Base-by-base conservation (phyloP, 2,113 vertebrate species). In the Sula dactylatra region DNA sequence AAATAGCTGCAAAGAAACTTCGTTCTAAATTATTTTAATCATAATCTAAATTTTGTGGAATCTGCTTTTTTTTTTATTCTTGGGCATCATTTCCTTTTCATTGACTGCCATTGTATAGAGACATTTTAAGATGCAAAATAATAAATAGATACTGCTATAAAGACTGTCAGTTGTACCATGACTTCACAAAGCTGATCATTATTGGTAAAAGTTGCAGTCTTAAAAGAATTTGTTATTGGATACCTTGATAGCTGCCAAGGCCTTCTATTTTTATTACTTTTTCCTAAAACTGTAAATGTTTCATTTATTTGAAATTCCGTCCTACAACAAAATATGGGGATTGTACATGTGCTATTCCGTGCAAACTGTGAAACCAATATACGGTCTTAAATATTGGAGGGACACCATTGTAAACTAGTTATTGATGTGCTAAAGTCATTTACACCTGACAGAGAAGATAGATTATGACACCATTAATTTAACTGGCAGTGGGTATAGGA, bases 391-490 rank as follows among this genome's bases (percentile, higher is more conserved):
- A 87, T 96, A 93, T 72, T 82, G 61, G 96, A 52, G 27, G 90
- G 74, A 96, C 93, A 88, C 97, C 38, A 91, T 71, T 94, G 86
- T 96, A 97, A 97, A 94, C 90, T 93, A 94, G 85, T 96, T 97
- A 97, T 94, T 97, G 86, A 94, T 78, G 72, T 92, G 59, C 26
- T 97, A 55, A 97, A 97, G 62, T 96, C 52, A 95, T 96, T 98
- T 97, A 87, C 38, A 94, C 55, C 66, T 97, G 83, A 86, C 59
- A 93, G 36, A 55, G 73, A 97, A 95, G 94, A 98, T 65, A 97
- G 86, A 97, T 96, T 96, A 96, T 89, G 87, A 92, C 59, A 91
- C 88, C 79, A 93, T 96, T 97, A 96, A 97, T 97, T 98, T 98
- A 94, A 94, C 71, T 91, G 70, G 69, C 64, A 91, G 65, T 74